Evolutionary conservation across 2,888 invertebrate species (phyloP), one percentile per base, ranked within the genome.

Genomic region (Mellilla xanthometata): DNA sequence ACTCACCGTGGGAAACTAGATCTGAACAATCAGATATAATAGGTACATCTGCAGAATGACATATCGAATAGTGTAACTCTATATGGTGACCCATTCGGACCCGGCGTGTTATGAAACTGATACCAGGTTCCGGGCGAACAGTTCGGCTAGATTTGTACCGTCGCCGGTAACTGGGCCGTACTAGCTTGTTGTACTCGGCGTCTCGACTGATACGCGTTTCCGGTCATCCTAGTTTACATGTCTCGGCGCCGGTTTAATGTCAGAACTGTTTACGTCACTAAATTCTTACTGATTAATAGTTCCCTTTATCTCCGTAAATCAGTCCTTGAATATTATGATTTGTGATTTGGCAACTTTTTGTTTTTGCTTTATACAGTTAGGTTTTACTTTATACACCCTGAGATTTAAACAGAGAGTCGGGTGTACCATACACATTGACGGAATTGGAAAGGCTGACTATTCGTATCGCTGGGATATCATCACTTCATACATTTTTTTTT

Each of bases 81-180:
- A 67, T 68, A 68, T 65, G 65, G 58, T 58, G 67, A 65, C 60
- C 67, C 60, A 63, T 62, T 65, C 65, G 60, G 57, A 65, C 60
- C 60, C 49, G 57, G 39, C 43, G 34, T 56, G 65, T 66, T 72
- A 65, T 64, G 70, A 66, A 65, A 67, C 51, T 45, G 58, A 67
- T 60, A 60, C 63, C 62, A 44, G 49, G 34, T 39, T 53, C 38
- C 47, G 48, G 35, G 48, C 40, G 43, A 49, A 23, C 29, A 27
- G 32, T 22, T 13, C 43, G 52, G 54, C 58, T 40, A 41, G 45
- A 55, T 39, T 39, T 39, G 45, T 29, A 15, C 38, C 19, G 24
- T n/a, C 61, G 52, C 67, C 73, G 76, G 76, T 76, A 62, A 63
- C 59, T 50, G 62, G 60, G 69, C 63, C 72, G 68, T 66, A 72